Evolutionary conservation across 2,113 vertebrate species (phyloP).

Genomic region (Natator depressus): DNA sequence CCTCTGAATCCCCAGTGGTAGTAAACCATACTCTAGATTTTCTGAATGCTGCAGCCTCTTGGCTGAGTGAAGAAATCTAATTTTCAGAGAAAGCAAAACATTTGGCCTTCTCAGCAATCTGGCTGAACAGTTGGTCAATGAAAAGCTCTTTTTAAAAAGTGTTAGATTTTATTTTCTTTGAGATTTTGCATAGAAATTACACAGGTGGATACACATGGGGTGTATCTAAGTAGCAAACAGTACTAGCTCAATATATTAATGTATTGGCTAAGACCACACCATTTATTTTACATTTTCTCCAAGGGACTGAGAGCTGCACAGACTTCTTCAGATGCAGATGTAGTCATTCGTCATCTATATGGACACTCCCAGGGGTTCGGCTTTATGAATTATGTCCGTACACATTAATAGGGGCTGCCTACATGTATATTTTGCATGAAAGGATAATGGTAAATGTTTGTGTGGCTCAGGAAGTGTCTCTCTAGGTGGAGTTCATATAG

Average conservation of each 20-base stretch:
- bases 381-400: neutral
- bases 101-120: constrained; percentile 16
- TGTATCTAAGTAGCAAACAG: neutral
- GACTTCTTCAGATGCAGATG: neutral
- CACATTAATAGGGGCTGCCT: neutral
- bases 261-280: neutral
- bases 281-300: neutral
- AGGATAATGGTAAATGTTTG: neutral
- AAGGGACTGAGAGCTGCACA: neutral
- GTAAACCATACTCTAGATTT: constrained; percentile 52
- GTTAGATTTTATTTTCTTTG: neutral
- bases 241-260: neutral
- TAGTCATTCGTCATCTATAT: fast-evolving
- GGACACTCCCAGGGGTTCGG: fast-evolving
- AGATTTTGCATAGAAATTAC: neutral
- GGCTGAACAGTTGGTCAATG: neutral
- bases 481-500: neutral
- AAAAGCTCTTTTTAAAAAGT: neutral
- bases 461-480: neutral
- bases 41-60: neutral
- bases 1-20: neutral
- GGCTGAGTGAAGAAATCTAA: constrained; percentile 44
- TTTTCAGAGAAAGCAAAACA: constrained; percentile 40
- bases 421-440: neutral
- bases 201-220: neutral